Base-by-base conservation (phyloP, 2,888 invertebrate genomes). In the Trissoscelio sp. region DNA sequence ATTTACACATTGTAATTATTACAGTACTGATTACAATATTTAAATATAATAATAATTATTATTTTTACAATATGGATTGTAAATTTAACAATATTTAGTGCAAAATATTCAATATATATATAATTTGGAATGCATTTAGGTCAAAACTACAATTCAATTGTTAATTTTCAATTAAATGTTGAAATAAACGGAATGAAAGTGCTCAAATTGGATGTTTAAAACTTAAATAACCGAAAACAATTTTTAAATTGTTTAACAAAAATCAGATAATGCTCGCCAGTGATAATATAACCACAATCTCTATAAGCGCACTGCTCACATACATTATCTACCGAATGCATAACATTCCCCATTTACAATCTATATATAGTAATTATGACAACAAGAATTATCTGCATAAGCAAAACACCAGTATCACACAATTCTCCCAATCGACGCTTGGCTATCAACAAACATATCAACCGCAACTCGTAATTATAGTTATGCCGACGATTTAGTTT, bases 141-240 rank as follows among this genome's bases (percentile, higher is more conserved):
- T n/a, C n/a, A n/a, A n/a, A n/a, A n/a, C n/a, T n/a, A n/a, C n/a
- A n/a, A n/a, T n/a, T n/a, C n/a, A n/a, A n/a, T n/a, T n/a, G n/a
- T n/a, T n/a, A n/a, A n/a, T n/a, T n/a, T n/a, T n/a, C n/a, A n/a
- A n/a, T n/a, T n/a, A n/a, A n/a, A n/a, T n/a, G n/a, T n/a, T n/a
- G n/a, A n/a, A n/a, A n/a, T n/a, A n/a, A n/a, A n/a, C n/a, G n/a
- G n/a, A n/a, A n/a, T n/a, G n/a, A n/a, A n/a, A n/a, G n/a, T n/a
- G n/a, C n/a, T n/a, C n/a, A n/a, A n/a, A n/a, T n/a, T n/a, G n/a
- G n/a, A n/a, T n/a, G n/a, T n/a, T n/a, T n/a, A n/a, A n/a, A n/a
- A n/a, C n/a, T n/a, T n/a, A n/a, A n/a, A n/a, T n/a, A n/a, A n/a
- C 24, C 24, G 37, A 55, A 55, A 55, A 55, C 37, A 55, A 55